Base-by-base conservation (phyloP, 2,113 vertebrate species). In the Lasiurus cinereus region DNA sequence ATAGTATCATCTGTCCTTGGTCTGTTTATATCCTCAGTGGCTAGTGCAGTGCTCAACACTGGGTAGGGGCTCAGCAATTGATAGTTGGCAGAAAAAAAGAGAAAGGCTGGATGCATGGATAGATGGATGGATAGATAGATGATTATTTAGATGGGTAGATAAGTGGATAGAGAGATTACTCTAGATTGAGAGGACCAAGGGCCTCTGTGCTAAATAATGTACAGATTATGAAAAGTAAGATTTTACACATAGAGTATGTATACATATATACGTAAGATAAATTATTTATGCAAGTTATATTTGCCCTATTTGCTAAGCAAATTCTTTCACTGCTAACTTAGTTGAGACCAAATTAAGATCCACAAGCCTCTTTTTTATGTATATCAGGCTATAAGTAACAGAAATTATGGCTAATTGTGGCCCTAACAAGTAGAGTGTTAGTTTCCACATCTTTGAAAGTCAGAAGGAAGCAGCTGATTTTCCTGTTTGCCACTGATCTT, bases 281-380 rank as follows among this genome's bases (percentile, higher is more conserved):
- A 29, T 80, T 8, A 80, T 43, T 80, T 43, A 29, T 39, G 14
- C 15, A 86, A 21, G 19, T 95, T 67, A 31, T 82, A 19, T 91
- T 62, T 96, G 3, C 62, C 54, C 48, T 46, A 52, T 93, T 89
- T 95, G 29, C 33, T 67, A 92, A 72, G 64, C n/a, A 91, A 14
- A 39, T 78, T 36, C 88, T 96, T 48, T 66, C 22, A 82, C 16
- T 76, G 83, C 33, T 69, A 70, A 74, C 6, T 84, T 83, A 78
- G 19, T 50, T 74, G 67, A 54, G 50, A 92, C 78, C 66, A 50
- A 89, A 79, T 91, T 83, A 89, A 78, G 73, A 92, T 33, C 33
- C 43, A 13, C 52, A 33, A 67, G 18, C 27, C 15, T 72, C 33
- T 78, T 91, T 59, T 59, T 80, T 29, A 14, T 31, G 33, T 70